Evolutionary conservation across 1,140 invertebrate genomes (phyloP), one percentile per base, ranked within the genome.

Genomic region (Neelides sp.): DNA sequence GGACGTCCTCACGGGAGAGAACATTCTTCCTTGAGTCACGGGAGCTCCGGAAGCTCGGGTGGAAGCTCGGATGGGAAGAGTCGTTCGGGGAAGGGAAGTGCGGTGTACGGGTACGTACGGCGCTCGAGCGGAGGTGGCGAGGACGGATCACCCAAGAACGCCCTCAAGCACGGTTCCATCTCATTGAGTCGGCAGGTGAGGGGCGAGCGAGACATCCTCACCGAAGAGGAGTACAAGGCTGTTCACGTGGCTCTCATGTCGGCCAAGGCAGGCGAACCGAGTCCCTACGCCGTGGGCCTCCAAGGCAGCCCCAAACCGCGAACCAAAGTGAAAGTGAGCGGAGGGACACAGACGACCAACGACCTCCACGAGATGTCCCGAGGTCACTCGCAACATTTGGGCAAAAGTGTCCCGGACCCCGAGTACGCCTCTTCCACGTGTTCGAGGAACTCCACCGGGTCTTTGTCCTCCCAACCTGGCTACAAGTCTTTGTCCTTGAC

Each of bases 321-420:
- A 35, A 66, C 64, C 1, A 81, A 81, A 66, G 75, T 78, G n/a
- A 88, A 89, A 71, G 82, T 89, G 4, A 86, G 85, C 5, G 85
- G 85, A 13, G 85, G 85, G 4, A 90, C 85, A 0, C 87, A 90
- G 67, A 90, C 86, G 0, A 85, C 83, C 4, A 82, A 81, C 52
- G 85, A 88, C 58, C 69, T 86, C 26, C 72, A 61, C 37, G 58
- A 62, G 34, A 53, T 62, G 48, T 50, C 50, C 37, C 40, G 62
- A 17, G 50, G 56, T 37, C 61, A 62, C 46, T 59, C 55, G 17
- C 44, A 53, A 10, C 30, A 42, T 13, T 26, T 22, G 42, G 4
- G 26, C 30, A 3, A 5, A 17, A 23, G 39, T 8, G 24, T 34
- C 26, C 36, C 15, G 26, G 49, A 52, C 17, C 23, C 22, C 17